These are phyloP conservation scores for Urosaurus nigricauda DNA, from an alignment of 2,797 vertebrate genomes.

Conservation along the genomic window DNA sequence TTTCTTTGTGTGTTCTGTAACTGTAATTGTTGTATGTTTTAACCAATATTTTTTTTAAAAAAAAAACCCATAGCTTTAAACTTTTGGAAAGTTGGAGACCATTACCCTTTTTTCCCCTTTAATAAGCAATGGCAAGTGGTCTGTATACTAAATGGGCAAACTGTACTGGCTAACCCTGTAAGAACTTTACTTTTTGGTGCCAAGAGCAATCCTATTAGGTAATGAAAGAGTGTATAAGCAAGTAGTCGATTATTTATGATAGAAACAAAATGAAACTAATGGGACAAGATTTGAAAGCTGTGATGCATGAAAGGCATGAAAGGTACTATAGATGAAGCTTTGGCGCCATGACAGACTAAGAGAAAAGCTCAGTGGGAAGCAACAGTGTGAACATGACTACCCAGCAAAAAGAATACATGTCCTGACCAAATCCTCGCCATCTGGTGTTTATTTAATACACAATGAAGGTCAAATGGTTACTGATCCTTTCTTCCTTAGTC, in stretches of 20 bases:
- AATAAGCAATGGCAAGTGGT: constrained; percentile 70
- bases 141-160: constrained; percentile 80
- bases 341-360: constrained; percentile 83
- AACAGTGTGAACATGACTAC: constrained; percentile 86
- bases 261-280: constrained; percentile 88
- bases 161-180: constrained; percentile 81
- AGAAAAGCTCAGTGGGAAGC: constrained; percentile 89
- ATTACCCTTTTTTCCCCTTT: constrained; percentile 67
- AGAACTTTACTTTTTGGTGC: constrained; percentile 77
- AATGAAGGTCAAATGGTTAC: constrained; percentile 91
- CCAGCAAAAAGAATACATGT: constrained; percentile 87
- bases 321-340: constrained; percentile 80
- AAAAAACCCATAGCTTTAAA: background rate
- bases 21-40: no score
- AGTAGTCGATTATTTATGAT: constrained; percentile 87
- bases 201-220: constrained; percentile 81
- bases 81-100: constrained; percentile 41
- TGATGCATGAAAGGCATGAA: constrained; percentile 87
- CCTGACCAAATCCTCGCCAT: constrained; percentile 90
- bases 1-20: no score
- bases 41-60: no score
- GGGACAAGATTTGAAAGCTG: constrained; percentile 84
- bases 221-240: constrained; percentile 85
- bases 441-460: constrained; percentile 94
- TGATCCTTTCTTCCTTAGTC: constrained; percentile 85